Evolutionary conservation across 2,113 vertebrate genomes (phyloP).

Genomic region (Ifrita kowaldi): DNA sequence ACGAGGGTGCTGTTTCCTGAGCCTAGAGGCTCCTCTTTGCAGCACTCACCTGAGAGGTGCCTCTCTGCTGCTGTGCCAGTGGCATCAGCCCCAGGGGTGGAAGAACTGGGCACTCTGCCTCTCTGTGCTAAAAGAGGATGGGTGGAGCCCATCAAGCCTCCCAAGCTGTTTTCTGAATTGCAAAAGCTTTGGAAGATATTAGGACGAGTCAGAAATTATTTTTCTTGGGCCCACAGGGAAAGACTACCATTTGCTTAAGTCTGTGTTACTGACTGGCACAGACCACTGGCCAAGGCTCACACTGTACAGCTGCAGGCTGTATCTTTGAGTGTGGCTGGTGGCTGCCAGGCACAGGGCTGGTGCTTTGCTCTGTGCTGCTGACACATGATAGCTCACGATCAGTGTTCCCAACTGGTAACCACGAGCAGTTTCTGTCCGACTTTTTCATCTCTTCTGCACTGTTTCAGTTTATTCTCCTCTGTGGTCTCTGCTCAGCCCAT

Average conservation of each 20-base stretch:
- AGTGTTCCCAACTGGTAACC: not conserved
- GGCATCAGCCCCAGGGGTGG: not conserved
- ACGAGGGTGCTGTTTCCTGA: not conserved
- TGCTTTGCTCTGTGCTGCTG: not conserved
- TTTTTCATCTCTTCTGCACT: not conserved
- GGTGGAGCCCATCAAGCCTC: not conserved
- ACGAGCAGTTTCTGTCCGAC: not conserved
- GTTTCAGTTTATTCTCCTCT: not conserved
- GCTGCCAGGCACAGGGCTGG: accelerated
- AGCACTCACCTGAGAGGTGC: not conserved
- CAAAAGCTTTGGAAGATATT: not conserved
- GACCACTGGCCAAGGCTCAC: accelerated
- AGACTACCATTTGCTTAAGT: not conserved
- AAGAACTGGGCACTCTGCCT: not conserved
- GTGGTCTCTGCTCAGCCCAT: not conserved
- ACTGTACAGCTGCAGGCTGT: not conserved
- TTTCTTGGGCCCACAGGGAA: not conserved
- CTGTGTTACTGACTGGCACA: not conserved
- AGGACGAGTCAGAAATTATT: not conserved
- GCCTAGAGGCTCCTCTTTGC: not conserved
- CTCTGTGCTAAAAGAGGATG: not conserved
- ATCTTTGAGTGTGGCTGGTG: not conserved
- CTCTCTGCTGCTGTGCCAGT: not conserved
- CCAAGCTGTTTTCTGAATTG: not conserved
- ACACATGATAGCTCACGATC: not conserved